Base-by-base conservation (phyloP, 1,140 invertebrate genomes). In the Doryteuthis pealeii region DNA sequence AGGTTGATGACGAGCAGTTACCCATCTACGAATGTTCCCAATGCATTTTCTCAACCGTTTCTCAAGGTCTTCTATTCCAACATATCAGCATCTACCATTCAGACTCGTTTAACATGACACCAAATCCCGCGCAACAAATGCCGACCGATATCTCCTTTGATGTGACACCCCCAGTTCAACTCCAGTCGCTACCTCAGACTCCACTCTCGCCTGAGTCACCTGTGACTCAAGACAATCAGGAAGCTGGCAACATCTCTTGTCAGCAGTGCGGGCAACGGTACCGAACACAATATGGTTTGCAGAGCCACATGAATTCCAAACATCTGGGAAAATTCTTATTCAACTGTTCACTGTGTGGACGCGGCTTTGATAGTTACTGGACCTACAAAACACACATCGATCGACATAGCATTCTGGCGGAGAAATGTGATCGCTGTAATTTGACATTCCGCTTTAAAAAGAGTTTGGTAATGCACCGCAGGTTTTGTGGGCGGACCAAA, bases 251-350 rank as follows among this genome's bases (percentile, higher is more conserved):
- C 26, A 62, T 62, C 18, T 62, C 54, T 22, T 62, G 54, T 22
- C 54, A 22, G 26, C 54, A 62, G 26, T 62, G 54, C 26, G 54
- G 54, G 5, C 54, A 62, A 28, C 54, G 26, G 10, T 62, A 62
- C 18, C 10, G 18, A 22, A 62, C 54, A 6, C 54, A 62, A 62
- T 62, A 62, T 22, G 54, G 54, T 6, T 62, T 62, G 18, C 54
- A 62, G 54, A 62, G 54, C 18, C 54, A 62, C 54, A 62, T 62
- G 54, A 62, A 62, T 62, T 62, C 54, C 26, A 62, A 62, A 22
- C 54, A 62, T 18, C 18, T 15, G 5, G 54, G 54, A 12, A 62
- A 62, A 62, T 62, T 62, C 18, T 18, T 62, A 15, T 62, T 62
- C 6, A 62, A 62, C 18, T 62, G 54, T 18, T 62, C 54, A 8